Base-by-base conservation (phyloP, 2,113 vertebrate genomes). In the Rhipidura dahli region DNA sequence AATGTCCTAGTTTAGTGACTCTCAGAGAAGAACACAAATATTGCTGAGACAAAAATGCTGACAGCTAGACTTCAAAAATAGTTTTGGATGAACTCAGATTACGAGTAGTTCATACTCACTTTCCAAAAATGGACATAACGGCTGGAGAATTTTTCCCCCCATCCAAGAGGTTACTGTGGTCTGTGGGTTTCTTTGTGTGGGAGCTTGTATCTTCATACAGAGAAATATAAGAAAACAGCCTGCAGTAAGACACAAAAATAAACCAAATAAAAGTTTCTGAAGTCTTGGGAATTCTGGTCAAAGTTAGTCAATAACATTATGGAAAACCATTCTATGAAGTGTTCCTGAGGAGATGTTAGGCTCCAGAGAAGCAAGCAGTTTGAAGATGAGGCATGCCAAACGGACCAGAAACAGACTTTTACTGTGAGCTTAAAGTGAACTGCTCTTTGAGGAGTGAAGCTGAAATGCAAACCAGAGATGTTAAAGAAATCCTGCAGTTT, bases 151-250 rank as follows among this genome's bases (percentile, higher is more conserved):
- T 91, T 47, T 63, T 59, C 10, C 14, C 70, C 69, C 65, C 20
- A 66, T 92, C 72, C 68, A 53, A 95, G 93, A 96, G 93, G 89
- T 97, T 97, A 73, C 91, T 94, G 63, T 95, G 97, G 97, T 97
- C 94, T 96, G 95, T 94, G 97, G 97, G 90, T 97, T 97, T 94
- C 65, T 89, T 94, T 78, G 89, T 85, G 97, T 98, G 90, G 98
- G 96, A 97, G 93, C 78, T 65, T 79, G 87, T 40, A 37, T 69
- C 84, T 95, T 92, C 54, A 57, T 92, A 85, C 63, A 93, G 33
- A 50, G 91, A 91, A 83, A 60, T 87, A 91, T 59, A 96, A 94
- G 97, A 92, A 97, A 97, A 92, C 65, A 97, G 78, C 57, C 59
- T 93, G 51, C 87, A 95, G 56, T 53, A 93, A 94, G 60, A 79